phyloP scores from a whole-genome alignment of 2,113 vertebrate genomes.

The Aegypius monachus region DNA sequence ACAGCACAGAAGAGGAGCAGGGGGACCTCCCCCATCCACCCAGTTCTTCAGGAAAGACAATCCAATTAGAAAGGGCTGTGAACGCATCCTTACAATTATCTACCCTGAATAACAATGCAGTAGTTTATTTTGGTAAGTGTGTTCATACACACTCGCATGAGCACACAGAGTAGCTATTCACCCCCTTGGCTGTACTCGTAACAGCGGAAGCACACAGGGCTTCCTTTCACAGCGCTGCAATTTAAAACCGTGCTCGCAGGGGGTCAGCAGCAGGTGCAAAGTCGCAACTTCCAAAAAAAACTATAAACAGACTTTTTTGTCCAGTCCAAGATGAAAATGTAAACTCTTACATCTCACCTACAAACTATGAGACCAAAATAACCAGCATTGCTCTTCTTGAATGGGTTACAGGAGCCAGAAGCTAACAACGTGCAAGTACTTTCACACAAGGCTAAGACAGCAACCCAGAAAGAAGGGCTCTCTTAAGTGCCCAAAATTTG shows the following conservation, averaged over 20 bases:
- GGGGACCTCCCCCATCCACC: not conserved
- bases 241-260: not conserved
- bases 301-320: not conserved
- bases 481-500: not conserved
- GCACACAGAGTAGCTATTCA: not conserved
- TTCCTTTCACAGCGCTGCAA: not conserved
- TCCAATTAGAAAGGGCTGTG: not conserved
- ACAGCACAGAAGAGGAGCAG: not conserved
- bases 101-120: not conserved
- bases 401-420: not conserved
- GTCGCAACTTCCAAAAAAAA: not conserved
- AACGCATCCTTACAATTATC: not conserved
- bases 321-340: not conserved
- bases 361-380: not conserved
- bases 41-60: not conserved
- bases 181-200: not conserved
- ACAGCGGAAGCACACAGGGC: not conserved
- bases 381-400: not conserved
- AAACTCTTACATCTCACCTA: not conserved
- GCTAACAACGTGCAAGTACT: not conserved
- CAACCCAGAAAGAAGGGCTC: not conserved
- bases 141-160: accelerated
- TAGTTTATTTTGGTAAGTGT: not conserved
- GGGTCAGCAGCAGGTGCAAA: not conserved
- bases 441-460: not conserved